Conservation (phyloP, 2,797 vertebrate genomes). For the Chrysocyon brachyurus region DNA sequence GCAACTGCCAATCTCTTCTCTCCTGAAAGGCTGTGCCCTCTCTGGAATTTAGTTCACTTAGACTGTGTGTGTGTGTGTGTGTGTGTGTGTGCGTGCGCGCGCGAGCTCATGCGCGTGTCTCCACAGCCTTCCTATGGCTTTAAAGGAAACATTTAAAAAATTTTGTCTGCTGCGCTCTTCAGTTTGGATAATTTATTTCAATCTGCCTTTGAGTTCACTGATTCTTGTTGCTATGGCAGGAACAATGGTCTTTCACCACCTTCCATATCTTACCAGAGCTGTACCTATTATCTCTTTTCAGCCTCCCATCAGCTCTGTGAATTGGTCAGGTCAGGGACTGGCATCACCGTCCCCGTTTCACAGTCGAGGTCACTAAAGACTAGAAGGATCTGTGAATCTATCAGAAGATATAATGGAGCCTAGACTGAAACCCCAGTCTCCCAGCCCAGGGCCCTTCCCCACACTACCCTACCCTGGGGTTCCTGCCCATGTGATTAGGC, state of each 20-base stretch:
- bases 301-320: background rate
- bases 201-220: background rate
- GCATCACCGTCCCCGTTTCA: background rate
- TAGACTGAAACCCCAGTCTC: background rate
- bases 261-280: background rate
- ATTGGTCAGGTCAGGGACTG: background rate
- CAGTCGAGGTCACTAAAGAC: background rate
- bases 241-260: background rate
- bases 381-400: background rate
- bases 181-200: slow-evolving; percentile 13
- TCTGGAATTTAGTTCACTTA: background rate
- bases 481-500: background rate
- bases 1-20: background rate
- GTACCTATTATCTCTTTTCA: background rate
- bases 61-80: background rate
- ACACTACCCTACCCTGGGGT: no score
- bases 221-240: background rate
- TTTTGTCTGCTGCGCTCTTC: background rate
- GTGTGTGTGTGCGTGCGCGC: no score
- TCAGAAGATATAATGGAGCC: background rate
- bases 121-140: background rate
- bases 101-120: background rate
- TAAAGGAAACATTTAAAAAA: background rate
- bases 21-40: background rate
- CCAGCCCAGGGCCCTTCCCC: background rate